These are phyloP conservation scores for Diabrotica virgifera DNA, from an alignment of 1,140 invertebrate species.

Conservation along the genomic window DNA sequence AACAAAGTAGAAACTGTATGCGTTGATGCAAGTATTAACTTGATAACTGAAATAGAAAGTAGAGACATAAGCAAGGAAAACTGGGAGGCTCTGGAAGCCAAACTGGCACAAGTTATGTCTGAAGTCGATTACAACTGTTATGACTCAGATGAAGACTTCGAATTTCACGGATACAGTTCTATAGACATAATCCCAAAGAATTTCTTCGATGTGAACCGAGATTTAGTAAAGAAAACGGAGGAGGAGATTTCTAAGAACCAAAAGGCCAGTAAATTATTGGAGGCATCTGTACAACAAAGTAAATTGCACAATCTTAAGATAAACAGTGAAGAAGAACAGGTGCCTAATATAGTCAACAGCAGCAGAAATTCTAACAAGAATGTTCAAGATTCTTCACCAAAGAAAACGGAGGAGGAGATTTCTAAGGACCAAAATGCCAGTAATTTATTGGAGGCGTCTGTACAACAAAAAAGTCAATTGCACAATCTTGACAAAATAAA, in stretches of 20 bases:
- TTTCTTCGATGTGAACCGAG: background rate
- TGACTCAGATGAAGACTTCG: constrained; percentile 28
- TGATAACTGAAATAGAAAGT: constrained; percentile 21
- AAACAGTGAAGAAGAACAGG: constrained; percentile 1
- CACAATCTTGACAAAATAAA: too few relatives aligned
- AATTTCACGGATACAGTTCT: background rate
- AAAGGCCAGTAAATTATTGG: background rate
- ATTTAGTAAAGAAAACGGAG: background rate
- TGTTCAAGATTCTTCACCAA: too few relatives aligned
- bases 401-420: background rate
- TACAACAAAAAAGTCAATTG: too few relatives aligned
- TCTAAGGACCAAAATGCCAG: background rate
- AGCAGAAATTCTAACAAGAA: background rate
- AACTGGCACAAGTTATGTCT: constrained; percentile 37
- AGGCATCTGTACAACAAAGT: too few relatives aligned
- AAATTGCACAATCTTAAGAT: too few relatives aligned
- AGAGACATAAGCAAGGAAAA: constrained; percentile 40
- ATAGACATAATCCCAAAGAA: background rate
- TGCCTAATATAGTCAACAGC: background rate
- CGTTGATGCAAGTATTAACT: background rate
- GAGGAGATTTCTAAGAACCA: background rate
- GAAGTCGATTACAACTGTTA: constrained; percentile 33
- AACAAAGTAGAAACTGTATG: too few relatives aligned
- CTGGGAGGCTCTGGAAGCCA: constrained; percentile 44
- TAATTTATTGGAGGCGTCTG: too few relatives aligned